A percentile compares a stretch with the other conserved stretches of the same genome.
Evolutionary conservation across 1,140 invertebrate genomes (phyloP).

Genomic region (Tenebrio molitor): DNA sequence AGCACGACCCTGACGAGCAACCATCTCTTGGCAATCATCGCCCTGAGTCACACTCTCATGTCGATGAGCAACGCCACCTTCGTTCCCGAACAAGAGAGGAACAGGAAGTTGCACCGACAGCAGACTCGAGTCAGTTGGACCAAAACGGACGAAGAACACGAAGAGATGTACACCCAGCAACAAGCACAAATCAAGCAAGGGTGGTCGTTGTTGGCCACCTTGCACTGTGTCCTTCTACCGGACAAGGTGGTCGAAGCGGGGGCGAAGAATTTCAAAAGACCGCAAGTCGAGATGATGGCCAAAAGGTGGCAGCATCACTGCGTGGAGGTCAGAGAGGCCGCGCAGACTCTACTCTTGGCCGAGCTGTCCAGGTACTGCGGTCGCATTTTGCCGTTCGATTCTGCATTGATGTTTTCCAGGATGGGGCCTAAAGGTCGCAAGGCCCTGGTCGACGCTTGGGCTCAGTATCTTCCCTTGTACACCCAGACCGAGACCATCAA

Average conservation of each 20-base stretch:
- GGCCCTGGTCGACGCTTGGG: constrained; percentile 93
- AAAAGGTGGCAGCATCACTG: constrained; percentile 98
- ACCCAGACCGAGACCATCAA: constrained; percentile 80
- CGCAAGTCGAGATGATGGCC: constrained; percentile 97
- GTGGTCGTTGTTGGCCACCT: constrained; percentile 95
- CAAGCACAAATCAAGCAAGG: constrained; percentile 95
- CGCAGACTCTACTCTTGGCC: constrained; percentile 94
- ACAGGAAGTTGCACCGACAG: constrained; percentile 77
- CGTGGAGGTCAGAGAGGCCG: constrained; percentile 95
- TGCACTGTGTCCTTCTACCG: constrained; percentile 96
- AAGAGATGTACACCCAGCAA: constrained; percentile 86
- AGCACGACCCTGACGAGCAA: constrained; percentile 95
- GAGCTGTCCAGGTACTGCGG: constrained; percentile 84
- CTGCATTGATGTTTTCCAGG: constrained; percentile 62
- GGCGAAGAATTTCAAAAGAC: constrained; percentile 87
- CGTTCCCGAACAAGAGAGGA: constrained; percentile 85
- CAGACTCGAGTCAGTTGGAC: constrained; percentile 72
- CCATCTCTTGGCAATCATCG: constrained; percentile 94
- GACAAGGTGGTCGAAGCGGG: constrained; percentile 81
- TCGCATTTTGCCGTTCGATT: not conserved
- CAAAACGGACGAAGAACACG: constrained; percentile 82
- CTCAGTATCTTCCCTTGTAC: constrained; percentile 92
- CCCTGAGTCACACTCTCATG: constrained; percentile 97
- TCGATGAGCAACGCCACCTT: constrained; percentile 98
- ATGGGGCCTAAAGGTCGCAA: constrained; percentile 95